Evolutionary conservation across 2,797 vertebrate species (phyloP).

Genomic region (Acanthopagrus latus): DNA sequence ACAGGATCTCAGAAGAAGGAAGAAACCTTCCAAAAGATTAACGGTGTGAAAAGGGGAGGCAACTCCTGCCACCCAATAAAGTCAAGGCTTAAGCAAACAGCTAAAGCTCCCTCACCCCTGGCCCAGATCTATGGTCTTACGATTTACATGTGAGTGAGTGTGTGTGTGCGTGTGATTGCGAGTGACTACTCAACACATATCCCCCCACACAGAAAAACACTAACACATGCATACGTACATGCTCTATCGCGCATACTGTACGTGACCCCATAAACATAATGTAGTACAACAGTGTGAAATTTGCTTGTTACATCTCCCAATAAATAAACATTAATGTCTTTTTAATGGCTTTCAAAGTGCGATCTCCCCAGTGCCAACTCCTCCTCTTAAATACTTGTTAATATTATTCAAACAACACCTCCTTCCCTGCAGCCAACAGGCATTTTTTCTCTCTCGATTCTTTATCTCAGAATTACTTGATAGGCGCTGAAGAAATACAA

Average conservation of each 20-base stretch:
- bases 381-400: conserved; percentile 55
- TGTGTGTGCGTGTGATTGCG: conserved; percentile 8
- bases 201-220: not conserved
- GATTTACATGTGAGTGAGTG: conserved; percentile 17
- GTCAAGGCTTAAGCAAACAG: conserved; percentile 71
- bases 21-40: conserved; percentile 72
- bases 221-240: not conserved
- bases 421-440: conserved; percentile 43
- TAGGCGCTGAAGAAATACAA: conserved; percentile 41
- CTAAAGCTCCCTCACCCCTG: conserved; percentile 52
- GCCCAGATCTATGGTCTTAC: conserved; percentile 60
- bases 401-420: conserved; percentile 59
- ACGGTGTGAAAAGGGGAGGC: conserved; percentile 71
- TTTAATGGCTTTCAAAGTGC: conserved; percentile 60
- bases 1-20: conserved; percentile 62
- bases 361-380: conserved; percentile 38
- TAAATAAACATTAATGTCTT: conserved; percentile 65
- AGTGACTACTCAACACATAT: conserved; percentile 22
- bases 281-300: conserved; percentile 30
- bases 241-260: not conserved
- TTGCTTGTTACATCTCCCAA: conserved; percentile 32
- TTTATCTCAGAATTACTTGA: conserved; percentile 44
- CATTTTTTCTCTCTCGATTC: conserved; percentile 35
- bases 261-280: conserved; percentile 17
- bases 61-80: conserved; percentile 69